Evolutionary conservation across 2,113 vertebrate genomes (phyloP).

Genomic region (Syngnathoides biaculeatus): DNA sequence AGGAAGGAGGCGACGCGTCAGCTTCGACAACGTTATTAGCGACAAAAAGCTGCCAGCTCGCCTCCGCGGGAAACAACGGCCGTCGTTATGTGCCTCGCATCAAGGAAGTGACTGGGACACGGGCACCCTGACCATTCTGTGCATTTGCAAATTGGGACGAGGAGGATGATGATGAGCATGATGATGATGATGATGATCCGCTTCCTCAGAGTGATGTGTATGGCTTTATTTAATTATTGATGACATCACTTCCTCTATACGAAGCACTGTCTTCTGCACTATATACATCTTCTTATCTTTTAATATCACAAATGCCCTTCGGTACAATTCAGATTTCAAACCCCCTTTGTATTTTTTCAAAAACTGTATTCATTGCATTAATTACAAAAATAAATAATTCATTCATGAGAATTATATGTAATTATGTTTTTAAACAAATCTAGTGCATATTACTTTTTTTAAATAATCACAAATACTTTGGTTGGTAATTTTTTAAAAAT

Average conservation of each 20-base stretch:
- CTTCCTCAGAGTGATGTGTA: background rate
- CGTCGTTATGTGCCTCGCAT: background rate
- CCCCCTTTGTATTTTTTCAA: background rate
- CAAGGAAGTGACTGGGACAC: background rate
- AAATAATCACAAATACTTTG: too few relatives aligned
- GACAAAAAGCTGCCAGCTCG: slow-evolving; percentile 53
- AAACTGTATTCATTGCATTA: background rate
- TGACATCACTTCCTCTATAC: too few relatives aligned
- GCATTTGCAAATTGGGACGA: background rate
- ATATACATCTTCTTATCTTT: too few relatives aligned
- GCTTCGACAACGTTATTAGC: slow-evolving; percentile 58
- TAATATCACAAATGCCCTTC: too few relatives aligned
- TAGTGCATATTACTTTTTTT: too few relatives aligned
- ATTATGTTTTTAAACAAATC: too few relatives aligned
- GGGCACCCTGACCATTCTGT: background rate
- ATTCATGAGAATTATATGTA: too few relatives aligned
- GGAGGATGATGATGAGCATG: too few relatives aligned
- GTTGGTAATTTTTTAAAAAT: too few relatives aligned
- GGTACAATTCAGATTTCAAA: background rate
- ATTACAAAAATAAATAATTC: background rate
- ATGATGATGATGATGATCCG: background rate
- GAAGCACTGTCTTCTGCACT: too few relatives aligned
- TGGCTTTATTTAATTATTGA: background rate
- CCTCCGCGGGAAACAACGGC: background rate
- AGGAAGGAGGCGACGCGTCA: slow-evolving; percentile 43